These are phyloP conservation scores for Cephalopterus ornatus DNA, from an alignment of 2,113 vertebrate species.

Conservation along the genomic window DNA sequence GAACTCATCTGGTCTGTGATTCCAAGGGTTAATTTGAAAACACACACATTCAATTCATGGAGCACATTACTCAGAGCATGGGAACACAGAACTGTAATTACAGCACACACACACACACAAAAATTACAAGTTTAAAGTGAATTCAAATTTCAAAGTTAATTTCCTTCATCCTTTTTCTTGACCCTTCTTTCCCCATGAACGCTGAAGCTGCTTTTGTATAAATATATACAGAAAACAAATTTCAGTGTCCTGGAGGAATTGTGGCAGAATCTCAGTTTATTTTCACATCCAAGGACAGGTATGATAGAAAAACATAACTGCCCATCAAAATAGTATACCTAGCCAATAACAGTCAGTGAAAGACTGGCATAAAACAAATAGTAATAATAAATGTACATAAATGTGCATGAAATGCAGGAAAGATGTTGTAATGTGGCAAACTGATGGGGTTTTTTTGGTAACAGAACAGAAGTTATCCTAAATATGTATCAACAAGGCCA, in stretches of 20 bases:
- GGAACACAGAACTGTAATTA: background rate
- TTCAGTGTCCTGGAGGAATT: background rate
- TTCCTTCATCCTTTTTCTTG: background rate
- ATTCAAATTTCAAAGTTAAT: background rate
- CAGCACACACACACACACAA: background rate
- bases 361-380: background rate
- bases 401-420: background rate
- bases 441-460: fast-evolving
- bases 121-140: background rate
- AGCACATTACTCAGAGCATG: background rate
- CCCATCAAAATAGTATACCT: background rate
- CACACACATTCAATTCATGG: background rate
- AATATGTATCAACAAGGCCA: background rate
- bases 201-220: background rate
- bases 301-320: background rate
- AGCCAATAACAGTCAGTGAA: background rate
- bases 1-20: background rate
- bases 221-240: background rate
- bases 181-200: background rate
- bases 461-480: background rate
- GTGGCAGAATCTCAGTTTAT: background rate
- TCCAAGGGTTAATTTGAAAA: background rate
- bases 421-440: background rate
- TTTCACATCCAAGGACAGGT: background rate
- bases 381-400: background rate